These are phyloP conservation scores for Blennius ocellaris DNA, from an alignment of 2,113 vertebrate species.

Conservation along the genomic window DNA sequence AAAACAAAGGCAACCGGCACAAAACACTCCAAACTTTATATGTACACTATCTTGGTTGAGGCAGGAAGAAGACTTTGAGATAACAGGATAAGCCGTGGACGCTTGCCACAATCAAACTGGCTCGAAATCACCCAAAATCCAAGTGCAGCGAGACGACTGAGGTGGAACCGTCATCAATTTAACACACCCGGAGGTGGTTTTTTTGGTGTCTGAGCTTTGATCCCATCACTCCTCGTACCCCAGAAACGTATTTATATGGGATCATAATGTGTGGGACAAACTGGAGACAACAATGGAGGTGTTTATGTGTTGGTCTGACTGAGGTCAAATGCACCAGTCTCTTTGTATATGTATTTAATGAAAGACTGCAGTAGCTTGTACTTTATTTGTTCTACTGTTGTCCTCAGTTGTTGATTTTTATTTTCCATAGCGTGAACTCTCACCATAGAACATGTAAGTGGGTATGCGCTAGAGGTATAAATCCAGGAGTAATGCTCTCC, in stretches of 20 bases:
- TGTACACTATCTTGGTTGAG: slow-evolving; percentile 43
- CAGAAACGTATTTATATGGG: not conserved
- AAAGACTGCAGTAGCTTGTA: not conserved
- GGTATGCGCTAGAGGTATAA: too few relatives aligned
- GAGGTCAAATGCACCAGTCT: too few relatives aligned
- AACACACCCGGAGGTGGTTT: slow-evolving; percentile 8
- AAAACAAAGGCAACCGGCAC: slow-evolving; percentile 48
- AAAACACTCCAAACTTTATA: slow-evolving; percentile 47
- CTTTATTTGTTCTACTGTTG: not conserved
- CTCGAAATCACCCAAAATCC: slow-evolving; percentile 9
- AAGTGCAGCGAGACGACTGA: slow-evolving; percentile 20
- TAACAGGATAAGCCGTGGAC: slow-evolving; percentile 65
- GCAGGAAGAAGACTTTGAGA: slow-evolving; percentile 54
- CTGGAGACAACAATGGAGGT: not conserved
- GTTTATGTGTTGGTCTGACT: not conserved
- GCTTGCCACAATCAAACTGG: slow-evolving; percentile 44
- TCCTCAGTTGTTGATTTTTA: not conserved
- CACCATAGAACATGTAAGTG: not conserved
- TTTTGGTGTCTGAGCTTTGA: not conserved
- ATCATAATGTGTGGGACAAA: not conserved
- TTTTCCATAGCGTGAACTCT: not conserved
- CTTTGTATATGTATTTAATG: not conserved
- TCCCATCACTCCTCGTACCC: not conserved
- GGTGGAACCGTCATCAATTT: slow-evolving; percentile 18
- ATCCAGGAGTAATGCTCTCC: too few relatives aligned